Percentiles rank a stretch among this genome's conserved stretches.
Evolutionary conservation across 2,797 vertebrate genomes (phyloP).

Genomic region (Adelosebastes latens): DNA sequence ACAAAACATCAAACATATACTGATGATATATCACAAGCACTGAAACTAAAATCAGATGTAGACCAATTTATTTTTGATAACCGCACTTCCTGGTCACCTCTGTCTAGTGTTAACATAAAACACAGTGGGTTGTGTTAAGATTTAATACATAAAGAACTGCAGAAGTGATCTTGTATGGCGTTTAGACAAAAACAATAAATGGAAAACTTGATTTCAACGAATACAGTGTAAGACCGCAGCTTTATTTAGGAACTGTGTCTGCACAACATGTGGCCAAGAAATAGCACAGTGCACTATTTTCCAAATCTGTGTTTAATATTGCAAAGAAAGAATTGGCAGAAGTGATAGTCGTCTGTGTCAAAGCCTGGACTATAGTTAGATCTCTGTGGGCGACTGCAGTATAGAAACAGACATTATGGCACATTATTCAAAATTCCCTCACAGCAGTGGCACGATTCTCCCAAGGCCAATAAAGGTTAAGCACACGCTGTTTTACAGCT

Average conservation of each 20-base stretch:
- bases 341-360: background rate
- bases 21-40: background rate
- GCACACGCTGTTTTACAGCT: constrained; percentile 42
- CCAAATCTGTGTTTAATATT: constrained; percentile 24
- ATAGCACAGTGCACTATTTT: background rate
- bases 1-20: constrained; percentile 15
- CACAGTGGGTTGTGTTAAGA: background rate
- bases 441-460: constrained; percentile 20
- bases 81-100: background rate
- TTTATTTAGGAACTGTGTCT: background rate
- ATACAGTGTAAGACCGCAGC: background rate
- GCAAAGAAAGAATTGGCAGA: background rate
- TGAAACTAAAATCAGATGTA: background rate
- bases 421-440: constrained; percentile 19
- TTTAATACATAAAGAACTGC: background rate
- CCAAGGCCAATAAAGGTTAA: constrained; percentile 8
- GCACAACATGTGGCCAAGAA: constrained; percentile 1
- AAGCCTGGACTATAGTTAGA: constrained; percentile 2
- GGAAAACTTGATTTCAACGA: background rate
- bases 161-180: background rate
- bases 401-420: constrained; percentile 13
- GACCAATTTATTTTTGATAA: background rate
- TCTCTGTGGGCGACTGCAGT: background rate
- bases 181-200: background rate
- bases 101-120: background rate